Conservation (phyloP, 2,113 vertebrate species). For the Coreoperca whiteheadi region DNA sequence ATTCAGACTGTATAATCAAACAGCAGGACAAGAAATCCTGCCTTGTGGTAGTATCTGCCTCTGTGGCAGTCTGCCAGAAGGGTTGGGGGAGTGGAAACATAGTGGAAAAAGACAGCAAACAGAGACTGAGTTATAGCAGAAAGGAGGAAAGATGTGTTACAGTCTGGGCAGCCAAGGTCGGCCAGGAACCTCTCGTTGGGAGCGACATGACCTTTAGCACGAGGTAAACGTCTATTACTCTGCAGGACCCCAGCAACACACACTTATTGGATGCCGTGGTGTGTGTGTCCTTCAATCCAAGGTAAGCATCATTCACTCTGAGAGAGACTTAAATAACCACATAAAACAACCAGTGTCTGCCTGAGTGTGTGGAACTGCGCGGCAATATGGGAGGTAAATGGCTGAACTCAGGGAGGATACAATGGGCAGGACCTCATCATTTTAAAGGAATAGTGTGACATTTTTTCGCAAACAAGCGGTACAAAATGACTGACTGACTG, state of each 20-base stretch:
- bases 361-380: not conserved
- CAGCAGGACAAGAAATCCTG: not conserved
- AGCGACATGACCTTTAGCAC: conserved; percentile 46
- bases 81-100: not conserved
- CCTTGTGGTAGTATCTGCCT: not conserved
- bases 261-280: conserved; percentile 4
- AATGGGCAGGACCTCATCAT: not conserved
- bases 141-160: not conserved
- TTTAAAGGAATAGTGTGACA: not conserved
- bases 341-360: not conserved
- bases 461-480: no score
- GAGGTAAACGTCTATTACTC: conserved; percentile 66
- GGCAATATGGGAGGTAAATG: not conserved
- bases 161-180: conserved; percentile 42
- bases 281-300: conserved; percentile 7
- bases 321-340: conserved; percentile 9
- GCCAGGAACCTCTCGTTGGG: conserved; percentile 25
- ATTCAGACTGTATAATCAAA: not conserved
- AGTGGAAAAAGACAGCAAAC: not conserved
- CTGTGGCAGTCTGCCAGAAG: not conserved
- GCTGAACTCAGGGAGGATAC: not conserved
- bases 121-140: not conserved
- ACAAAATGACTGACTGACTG: no score
- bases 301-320: not conserved
- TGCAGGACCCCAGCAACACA: conserved; percentile 34